Evolutionary conservation across 2,888 invertebrate genomes (phyloP), one percentile per base, ranked within the genome.

Genomic region (Parapristionchus giblindavisi): DNA sequence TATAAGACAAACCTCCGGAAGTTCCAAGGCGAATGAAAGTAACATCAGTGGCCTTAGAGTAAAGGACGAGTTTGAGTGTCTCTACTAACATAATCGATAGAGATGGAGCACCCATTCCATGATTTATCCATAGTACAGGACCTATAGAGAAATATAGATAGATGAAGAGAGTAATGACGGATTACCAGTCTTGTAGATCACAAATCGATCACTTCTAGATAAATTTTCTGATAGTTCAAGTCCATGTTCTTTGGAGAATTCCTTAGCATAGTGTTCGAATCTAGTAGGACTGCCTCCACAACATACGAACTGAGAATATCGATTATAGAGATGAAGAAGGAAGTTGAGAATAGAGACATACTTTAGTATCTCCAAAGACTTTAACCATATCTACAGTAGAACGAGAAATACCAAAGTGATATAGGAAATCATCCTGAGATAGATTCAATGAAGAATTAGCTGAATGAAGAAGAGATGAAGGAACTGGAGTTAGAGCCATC

Each of bases 51-150:
- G 92, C 93, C 88, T 92, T 93, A 54, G 98, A 95, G 89, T 95
- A 94, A 89, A 94, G 93, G 93, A 99, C 94, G 85, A 99, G 91
- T 90, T 99, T 99, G 88, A 97, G 94, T 79, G 96, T 91, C 91
- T 99, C 98, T 89, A 97, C 95, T 76, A 99, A 92, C 74, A 98
- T 91, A 83, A 99, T 96, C 71, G 95, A 94, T 75, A 97, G 92
- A 0, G 98, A 98, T 5, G 98, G 96, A 74, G 94, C 93, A 5
- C 98, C 99, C 94, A 99, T 99, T 76, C 98, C 99, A 88, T 99
- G 99, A 94, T 95, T 90, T 48, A 73, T 73, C 73, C 73, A 73
- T 2, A 73, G 51, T 2, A 75, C 65, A 17, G 63, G 54, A 27
- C 65, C 65, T 75, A 34, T 24, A 52, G 14, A 8, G 60, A 5